Evolutionary conservation across 2,797 vertebrate species (phyloP), one percentile per base, ranked within the genome.

Genomic region (Hephaestus fuliginosus): DNA sequence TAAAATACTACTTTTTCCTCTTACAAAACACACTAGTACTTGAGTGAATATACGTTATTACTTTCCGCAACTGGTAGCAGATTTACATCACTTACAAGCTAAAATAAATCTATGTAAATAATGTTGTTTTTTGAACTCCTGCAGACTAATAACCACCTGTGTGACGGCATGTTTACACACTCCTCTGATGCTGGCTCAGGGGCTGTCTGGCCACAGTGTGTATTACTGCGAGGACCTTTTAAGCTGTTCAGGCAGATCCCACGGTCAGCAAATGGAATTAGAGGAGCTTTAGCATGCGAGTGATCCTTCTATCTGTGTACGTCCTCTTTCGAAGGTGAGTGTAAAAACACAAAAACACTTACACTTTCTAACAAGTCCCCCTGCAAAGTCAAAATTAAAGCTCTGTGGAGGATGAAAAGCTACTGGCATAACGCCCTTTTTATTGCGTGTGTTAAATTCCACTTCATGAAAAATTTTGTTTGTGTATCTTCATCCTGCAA

Each of bases 231-330:
- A 82, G 25, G 81, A 76, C 52, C 36, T 76, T n/a, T 48, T 86
- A 88, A 93, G 82, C 89, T 49, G 61, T 74, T 83, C 56, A 80
- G 76, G 81, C 81, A 84, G 86, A 89, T 89, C 76, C 62, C 68
- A 57, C 28, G 14, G 51, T 86, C 82, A 85, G 87, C 85, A 90
- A 86, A 92, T 87, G 74, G 91, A 83, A 83, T 95, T 92, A 94
- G 33, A 69, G 73, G 74, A 89, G 85, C 78, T 91, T 93, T 89
- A 76, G 72, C 82, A 87, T 76, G 79, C 73, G 83, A 86, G 25
- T 46, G 65, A 86, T 85, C 88, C 83, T 73, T 62, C 57, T 41
- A 15, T n/a, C 51, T 82, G 69, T 46, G 73, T 48, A 7, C 22
- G 71, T 85, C 56, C 65, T 78, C 30, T 36, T 48, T 0, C 43